A percentile compares a stretch with the other conserved stretches of the same genome.
These are phyloP conservation scores for Drosophila lutescens DNA, from an alignment of 2,888 invertebrate species.

Conservation along the genomic window DNA sequence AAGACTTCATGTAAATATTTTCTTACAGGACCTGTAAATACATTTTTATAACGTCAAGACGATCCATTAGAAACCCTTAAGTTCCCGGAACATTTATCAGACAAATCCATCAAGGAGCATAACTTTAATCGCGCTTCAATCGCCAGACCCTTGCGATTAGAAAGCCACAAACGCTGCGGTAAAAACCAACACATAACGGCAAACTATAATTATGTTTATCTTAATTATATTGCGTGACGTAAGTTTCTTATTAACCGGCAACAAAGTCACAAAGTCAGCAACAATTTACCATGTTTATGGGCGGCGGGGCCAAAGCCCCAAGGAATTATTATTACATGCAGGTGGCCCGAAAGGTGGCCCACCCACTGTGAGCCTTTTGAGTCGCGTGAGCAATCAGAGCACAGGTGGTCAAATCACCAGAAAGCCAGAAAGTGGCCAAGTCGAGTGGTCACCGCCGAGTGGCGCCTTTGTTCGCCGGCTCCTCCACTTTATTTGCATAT, in stretches of 20 bases:
- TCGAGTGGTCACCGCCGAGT: constrained; percentile 51
- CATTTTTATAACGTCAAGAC: background rate
- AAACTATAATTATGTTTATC: constrained; percentile 79
- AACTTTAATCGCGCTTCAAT: constrained; percentile 52
- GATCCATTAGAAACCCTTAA: background rate
- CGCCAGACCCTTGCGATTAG: constrained; percentile 50
- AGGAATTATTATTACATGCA: constrained; percentile 66
- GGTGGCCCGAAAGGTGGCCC: constrained; percentile 10
- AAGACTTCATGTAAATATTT: background rate
- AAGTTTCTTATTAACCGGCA: constrained; percentile 73
- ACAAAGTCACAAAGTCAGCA: constrained; percentile 69
- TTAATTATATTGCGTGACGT: constrained; percentile 79
- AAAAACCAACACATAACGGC: constrained; percentile 52
- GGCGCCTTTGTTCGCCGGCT: constrained; percentile 53
- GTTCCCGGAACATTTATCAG: background rate
- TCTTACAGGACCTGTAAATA: too few relatives aligned
- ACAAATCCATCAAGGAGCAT: constrained; percentile 25
- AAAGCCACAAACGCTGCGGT: constrained; percentile 31
- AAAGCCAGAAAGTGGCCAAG: constrained; percentile 57
- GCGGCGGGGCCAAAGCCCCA: constrained; percentile 35
- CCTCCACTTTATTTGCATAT: constrained; percentile 72
- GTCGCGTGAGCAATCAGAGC: constrained; percentile 74
- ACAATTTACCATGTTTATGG: constrained; percentile 49
- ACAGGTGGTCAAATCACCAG: constrained; percentile 43
- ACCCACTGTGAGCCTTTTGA: constrained; percentile 7